Evolutionary conservation across 2,797 vertebrate species (phyloP), one percentile per base, ranked within the genome.

Genomic region (Urocyon cinereoargenteus): DNA sequence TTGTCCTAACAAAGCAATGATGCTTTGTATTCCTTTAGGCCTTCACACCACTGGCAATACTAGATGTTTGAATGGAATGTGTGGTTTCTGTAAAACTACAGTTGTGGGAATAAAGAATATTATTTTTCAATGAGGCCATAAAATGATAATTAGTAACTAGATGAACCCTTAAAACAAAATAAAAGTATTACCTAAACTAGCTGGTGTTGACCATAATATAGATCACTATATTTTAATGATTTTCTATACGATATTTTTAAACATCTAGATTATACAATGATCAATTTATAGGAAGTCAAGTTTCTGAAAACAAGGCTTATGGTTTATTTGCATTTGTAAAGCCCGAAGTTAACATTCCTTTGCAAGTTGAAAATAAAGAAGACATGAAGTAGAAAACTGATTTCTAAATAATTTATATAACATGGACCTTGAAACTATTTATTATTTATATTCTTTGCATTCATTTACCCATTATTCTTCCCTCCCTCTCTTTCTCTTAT

Each of bases 21-120:
- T 84, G 79, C 31, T 66, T 59, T 57, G 2, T 66, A 96, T 97
- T 96, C 49, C 40, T 51, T 78, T 14, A 86, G 92, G 53, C 10
- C 73, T 84, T 96, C 51, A 66, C 13, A 97, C 28, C 40, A 66
- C 3, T 77, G 49, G 5, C 3, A 64, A 89, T 89, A 16, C 3
- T 21, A 31, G 72, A 83, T 16, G 0, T 85, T 91, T 91, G 40
- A 81, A 77, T 90, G 12, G 5, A 66, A n/a, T 87, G 19, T 96
- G 22, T 78, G 5, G 51, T 77, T 98, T 97, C 77, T 79, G 72
- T 93, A 93, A 86, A 96, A 8, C n/a, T 91, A 9, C 7, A 93
- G 7, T 88, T 89, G 15, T 70, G 45, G 24, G 19, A 77, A 15
- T 79, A 87, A 86, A 45, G 1, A 66, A 9, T 75, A 70, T 70